Conservation (phyloP, 1,140 invertebrate species). For the Goniozus legneri region DNA sequence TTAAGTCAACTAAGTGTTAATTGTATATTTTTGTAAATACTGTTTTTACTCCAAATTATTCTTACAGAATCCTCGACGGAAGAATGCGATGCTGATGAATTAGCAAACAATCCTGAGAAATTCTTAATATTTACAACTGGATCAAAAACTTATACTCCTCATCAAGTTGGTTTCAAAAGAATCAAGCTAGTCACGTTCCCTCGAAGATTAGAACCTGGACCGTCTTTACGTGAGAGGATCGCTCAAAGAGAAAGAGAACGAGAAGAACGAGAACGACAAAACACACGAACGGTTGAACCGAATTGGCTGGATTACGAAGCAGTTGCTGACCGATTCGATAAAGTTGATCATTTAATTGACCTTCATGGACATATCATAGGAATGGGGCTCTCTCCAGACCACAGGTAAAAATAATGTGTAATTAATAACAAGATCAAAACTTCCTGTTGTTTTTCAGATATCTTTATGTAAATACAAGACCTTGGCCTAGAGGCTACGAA, state of each 20-base stretch:
- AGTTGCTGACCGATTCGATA: slow-evolving; percentile 72
- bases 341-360: slow-evolving; percentile 80
- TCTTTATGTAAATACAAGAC: slow-evolving; percentile 82
- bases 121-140: slow-evolving; percentile 85
- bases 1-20: not conserved
- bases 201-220: slow-evolving; percentile 65
- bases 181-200: slow-evolving; percentile 73
- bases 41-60: not conserved
- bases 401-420: slow-evolving; percentile 62
- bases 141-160: slow-evolving; percentile 80
- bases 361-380: slow-evolving; percentile 87
- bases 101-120: slow-evolving; percentile 63
- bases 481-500: slow-evolving; percentile 77
- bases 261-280: slow-evolving; percentile 52
- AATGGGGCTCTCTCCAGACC: slow-evolving; percentile 83
- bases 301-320: slow-evolving; percentile 69
- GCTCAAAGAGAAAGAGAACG: slow-evolving; percentile 49
- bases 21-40: not conserved
- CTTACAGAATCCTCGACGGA: slow-evolving; percentile 41
- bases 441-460: slow-evolving; percentile 60
- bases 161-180: slow-evolving; percentile 83
- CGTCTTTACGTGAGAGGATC: slow-evolving; percentile 65
- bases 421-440: no score
- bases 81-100: slow-evolving; percentile 55
- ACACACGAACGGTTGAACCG: slow-evolving; percentile 54